Base-by-base conservation (phyloP, 2,888 invertebrate species). In the Leptopilina myrica region DNA sequence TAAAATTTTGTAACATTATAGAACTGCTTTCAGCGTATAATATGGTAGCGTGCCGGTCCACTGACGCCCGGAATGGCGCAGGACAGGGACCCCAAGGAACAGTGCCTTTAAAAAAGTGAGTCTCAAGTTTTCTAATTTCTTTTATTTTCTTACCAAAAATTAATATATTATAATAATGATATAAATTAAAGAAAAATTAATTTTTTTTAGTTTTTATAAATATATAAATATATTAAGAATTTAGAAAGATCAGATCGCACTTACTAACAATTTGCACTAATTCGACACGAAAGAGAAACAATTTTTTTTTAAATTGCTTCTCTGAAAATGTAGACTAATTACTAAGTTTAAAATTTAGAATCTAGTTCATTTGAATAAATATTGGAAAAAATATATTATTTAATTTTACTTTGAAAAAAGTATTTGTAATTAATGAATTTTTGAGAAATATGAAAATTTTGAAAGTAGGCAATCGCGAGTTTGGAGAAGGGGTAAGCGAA, bases 21-120 rank as follows among this genome's bases (percentile, higher is more conserved):
- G 91, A 92, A 91, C 90, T 92, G 95, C 93, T 96, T 96, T 93
- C 96, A 98, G 98, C 97, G 94, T 98, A 98, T 95, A 98, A 97
- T 94, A 97, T 98, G 98, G 98, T 98, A 95, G 97, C 98, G 93
- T 98, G 98, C 95, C 96, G 98, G 92, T 96, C 98, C 92, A 97
- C 97, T 89, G 98, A 98, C 93, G 95, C 97, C 90, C 96, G 98
- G 93, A 97, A 97, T 93, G 97, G 97, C 93, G 92, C 93, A 92
- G 93, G 93, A 92, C 91, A 90, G 92, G 94, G 93, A 93, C 94
- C 92, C 95, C 95, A 93, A 94, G 96, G 94, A 96, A 97, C 95
- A 97, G 97, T 98, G 96, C 97, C 97, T 97, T 97, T 97, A 95
- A 98, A 98, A 95, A 98, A 97, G 98, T 98, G 94, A 97, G 97